Conservation (phyloP, 2,113 vertebrate species). For the Rutilus rutilus region DNA sequence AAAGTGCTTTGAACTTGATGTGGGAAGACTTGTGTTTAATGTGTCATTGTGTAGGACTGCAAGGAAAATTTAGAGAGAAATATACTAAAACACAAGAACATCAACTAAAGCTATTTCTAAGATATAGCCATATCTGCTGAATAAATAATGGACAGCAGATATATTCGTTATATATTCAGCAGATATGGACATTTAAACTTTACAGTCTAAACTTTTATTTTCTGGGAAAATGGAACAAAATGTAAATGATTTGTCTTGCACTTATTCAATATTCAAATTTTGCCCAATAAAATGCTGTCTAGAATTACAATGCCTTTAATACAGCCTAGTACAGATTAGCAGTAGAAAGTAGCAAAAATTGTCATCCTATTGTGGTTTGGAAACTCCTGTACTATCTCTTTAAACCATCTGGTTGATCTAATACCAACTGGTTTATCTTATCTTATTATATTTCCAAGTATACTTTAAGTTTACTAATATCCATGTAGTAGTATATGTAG, state of each 20-base stretch:
- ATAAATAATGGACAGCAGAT: background rate
- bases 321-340: too few species aligned
- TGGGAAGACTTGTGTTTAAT: background rate
- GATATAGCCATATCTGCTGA: background rate
- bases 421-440: too few species aligned
- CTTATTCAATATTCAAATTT: background rate
- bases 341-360: too few species aligned
- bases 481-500: too few species aligned
- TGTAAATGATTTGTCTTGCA: background rate
- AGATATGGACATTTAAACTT: background rate
- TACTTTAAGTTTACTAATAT: too few species aligned
- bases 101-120: background rate
- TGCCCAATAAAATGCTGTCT: too few species aligned
- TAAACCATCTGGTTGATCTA: too few species aligned
- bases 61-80: background rate
- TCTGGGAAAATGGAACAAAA: background rate
- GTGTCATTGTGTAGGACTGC: background rate
- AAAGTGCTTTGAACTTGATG: slow-evolving; percentile 19
- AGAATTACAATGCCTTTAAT: too few species aligned
- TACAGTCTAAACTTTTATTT: background rate
- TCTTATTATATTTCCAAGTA: too few species aligned
- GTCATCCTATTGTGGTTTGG: too few species aligned
- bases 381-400: too few species aligned
- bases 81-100: background rate
- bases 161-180: background rate